A percentile compares a stretch with the other conserved stretches of the same genome.
Evolutionary conservation across 2,113 vertebrate species (phyloP).

Genomic region (Piliocolobus tephrosceles): DNA sequence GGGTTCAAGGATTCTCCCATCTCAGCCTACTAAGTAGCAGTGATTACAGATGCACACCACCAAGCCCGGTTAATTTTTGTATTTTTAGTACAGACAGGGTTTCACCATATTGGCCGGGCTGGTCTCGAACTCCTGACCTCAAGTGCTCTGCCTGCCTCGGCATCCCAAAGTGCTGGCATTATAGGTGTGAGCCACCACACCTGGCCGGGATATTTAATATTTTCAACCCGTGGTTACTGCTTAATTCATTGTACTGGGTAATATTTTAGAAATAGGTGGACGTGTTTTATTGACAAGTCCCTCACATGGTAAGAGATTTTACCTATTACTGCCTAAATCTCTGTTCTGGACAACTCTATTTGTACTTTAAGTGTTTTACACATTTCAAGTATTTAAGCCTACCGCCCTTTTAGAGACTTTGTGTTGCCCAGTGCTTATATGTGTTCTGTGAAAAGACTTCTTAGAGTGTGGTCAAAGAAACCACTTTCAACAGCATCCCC

Average conservation of each 20-base stretch:
- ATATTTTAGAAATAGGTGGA: neutral
- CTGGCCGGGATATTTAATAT: neutral
- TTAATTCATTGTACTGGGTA: neutral
- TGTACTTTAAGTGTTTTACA: constrained; percentile 6
- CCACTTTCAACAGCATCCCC: neutral
- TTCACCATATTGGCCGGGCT: too few relatives aligned
- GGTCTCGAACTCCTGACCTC: too few relatives aligned
- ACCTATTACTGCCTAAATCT: neutral
- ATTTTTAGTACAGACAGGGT: too few relatives aligned
- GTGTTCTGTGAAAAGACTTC: neutral
- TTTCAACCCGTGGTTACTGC: constrained; percentile 17
- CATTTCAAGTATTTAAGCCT: constrained; percentile 4
- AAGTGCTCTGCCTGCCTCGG: too few relatives aligned
- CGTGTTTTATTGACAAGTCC: constrained; percentile 21
- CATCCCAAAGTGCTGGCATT: too few relatives aligned
- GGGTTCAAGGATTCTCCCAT: too few relatives aligned
- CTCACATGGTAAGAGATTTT: neutral
- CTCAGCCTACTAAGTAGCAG: too few relatives aligned
- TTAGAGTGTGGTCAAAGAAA: neutral
- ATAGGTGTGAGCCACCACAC: too few relatives aligned
- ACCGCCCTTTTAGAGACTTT: neutral
- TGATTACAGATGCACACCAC: too few relatives aligned
- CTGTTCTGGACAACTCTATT: neutral
- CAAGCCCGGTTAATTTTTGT: too few relatives aligned
- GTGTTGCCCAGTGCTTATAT: neutral